Evolutionary conservation across 2,888 invertebrate species (phyloP), one percentile per base, ranked within the genome.

Genomic region (Steinernema scapterisci): DNA sequence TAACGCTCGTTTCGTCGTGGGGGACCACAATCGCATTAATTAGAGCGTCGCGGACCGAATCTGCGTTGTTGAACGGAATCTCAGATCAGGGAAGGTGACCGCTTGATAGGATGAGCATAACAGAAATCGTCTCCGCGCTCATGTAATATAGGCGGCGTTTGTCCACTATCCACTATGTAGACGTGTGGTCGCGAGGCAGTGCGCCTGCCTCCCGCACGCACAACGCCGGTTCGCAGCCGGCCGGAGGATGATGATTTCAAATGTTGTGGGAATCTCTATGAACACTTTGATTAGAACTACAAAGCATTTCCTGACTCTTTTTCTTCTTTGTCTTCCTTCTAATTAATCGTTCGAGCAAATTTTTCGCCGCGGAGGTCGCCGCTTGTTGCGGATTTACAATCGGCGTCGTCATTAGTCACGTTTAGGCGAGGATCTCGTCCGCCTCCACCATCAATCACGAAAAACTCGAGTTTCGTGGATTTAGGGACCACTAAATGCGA

Each of bases 231-330:
- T 63, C 63, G 63, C 27, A 3, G 31, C 63, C 31, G 31, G 31
- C 63, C 5, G 1, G 63, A 63, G 63, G 2, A n/a, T 63, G 63
- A 63, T 63, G 27, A 63, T 25, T 63, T 38, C 16, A 63, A 63
- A 63, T 63, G 63, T 63, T 63, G 63, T 63, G 63, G 63, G 63
- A 63, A 63, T 63, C 63, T 63, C 63, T 63, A 63, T 63, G 63
- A 63, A 63, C 2, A 31, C 63, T n/a, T 31, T 63, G 63, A 63
- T 63, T 63, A 63, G 27, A 63, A 63, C 63, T 25, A 63, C 63
- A 25, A 25, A 63, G 25, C 63, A 63, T 63, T 63, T 63, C 3
- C 63, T 63, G 63, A 63, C 63, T 63, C 63, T 63, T 31, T 63
- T 63, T 63, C 9, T 27, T 31, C 63, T 63, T 63, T 63, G 13